These are phyloP conservation scores for Semotilus atromaculatus DNA, from an alignment of 2,797 vertebrate genomes.

Conservation along the genomic window DNA sequence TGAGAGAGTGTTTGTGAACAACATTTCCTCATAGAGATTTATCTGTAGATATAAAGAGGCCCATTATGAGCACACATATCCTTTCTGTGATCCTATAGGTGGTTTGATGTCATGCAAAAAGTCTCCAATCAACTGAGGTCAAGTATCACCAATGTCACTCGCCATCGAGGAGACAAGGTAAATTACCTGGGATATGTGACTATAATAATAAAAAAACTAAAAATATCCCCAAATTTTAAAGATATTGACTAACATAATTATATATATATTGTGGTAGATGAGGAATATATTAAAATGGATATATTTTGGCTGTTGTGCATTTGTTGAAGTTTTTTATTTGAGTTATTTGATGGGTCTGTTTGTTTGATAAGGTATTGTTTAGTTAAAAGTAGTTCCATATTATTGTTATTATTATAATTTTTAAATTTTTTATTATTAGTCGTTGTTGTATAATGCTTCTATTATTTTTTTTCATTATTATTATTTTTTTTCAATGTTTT, in stretches of 20 bases:
- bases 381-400: background rate
- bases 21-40: background rate
- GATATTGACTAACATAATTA: background rate
- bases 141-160: conserved; percentile 86
- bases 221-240: background rate
- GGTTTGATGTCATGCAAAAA: conserved; percentile 98
- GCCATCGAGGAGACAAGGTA: conserved; percentile 95
- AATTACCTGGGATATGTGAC: background rate
- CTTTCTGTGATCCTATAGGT: conserved; percentile 74
- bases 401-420: background rate
- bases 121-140: conserved; percentile 91
- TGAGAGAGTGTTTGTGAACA: background rate
- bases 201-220: background rate
- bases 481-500: background rate
- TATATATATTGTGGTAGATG: background rate
- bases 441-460: background rate
- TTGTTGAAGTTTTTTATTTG: background rate
- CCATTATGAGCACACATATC: background rate
- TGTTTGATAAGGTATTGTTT: background rate
- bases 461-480: background rate
- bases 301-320: background rate
- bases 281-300: background rate
- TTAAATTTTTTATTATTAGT: background rate
- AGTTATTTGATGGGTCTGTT: background rate
- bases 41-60: background rate